phyloP scores from a whole-genome alignment of 2,888 invertebrate genomes.

The Melanargia galathea region DNA sequence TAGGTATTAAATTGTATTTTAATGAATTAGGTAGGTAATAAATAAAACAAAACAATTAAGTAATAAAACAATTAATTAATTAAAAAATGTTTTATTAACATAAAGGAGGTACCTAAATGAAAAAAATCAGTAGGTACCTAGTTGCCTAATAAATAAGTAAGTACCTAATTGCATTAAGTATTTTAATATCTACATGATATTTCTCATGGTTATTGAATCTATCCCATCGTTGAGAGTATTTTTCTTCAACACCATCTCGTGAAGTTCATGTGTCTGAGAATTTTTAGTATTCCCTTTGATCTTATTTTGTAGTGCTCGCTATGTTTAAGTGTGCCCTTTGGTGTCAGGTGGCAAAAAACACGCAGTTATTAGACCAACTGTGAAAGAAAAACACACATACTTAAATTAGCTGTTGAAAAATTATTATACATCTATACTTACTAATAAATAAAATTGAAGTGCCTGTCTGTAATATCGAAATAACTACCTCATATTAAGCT shows the following conservation, averaged over 20 bases:
- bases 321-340: neutral
- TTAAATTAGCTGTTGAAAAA: too few relatives aligned
- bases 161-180: neutral
- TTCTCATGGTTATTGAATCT: neutral
- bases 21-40: neutral
- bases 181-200: neutral
- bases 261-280: neutral
- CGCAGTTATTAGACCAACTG: constrained; percentile 25
- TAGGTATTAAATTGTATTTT: too few relatives aligned
- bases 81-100: too few relatives aligned
- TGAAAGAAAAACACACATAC: neutral
- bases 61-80: too few relatives aligned
- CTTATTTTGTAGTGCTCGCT: neutral
- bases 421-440: too few relatives aligned
- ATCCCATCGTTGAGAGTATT: neutral
- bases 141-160: too few relatives aligned
- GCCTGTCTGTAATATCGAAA: too few relatives aligned
- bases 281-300: neutral
- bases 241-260: neutral
- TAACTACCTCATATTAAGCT: too few relatives aligned
- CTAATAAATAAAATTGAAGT: too few relatives aligned
- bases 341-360: constrained; percentile 23
- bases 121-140: too few relatives aligned
- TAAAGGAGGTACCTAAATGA: too few relatives aligned
- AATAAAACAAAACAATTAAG: neutral